A percentile compares a stretch with the other conserved stretches of the same genome.
Conservation (phyloP, 1,140 invertebrate genomes). For the Hestina assimilis region DNA sequence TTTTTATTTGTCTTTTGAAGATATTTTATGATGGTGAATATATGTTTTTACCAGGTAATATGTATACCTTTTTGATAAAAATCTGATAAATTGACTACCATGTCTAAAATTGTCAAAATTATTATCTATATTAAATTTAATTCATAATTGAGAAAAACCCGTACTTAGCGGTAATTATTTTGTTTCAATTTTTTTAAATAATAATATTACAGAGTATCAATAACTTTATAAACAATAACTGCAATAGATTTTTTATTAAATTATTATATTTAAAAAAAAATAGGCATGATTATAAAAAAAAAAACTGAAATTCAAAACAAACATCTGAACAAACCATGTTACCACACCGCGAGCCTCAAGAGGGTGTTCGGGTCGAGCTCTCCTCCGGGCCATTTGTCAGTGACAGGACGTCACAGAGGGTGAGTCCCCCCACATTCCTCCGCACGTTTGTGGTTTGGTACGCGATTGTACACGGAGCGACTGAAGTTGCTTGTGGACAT, state of each 20-base stretch:
- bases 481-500: slow-evolving; percentile 31
- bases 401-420: slow-evolving; percentile 66
- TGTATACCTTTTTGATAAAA: no score
- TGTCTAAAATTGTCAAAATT: no score
- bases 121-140: no score
- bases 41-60: no score
- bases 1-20: background rate
- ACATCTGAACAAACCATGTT: slow-evolving; percentile 25
- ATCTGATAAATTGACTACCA: no score
- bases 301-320: background rate
- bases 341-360: slow-evolving; percentile 50
- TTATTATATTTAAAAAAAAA: no score
- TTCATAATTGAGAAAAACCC: no score
- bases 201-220: no score
- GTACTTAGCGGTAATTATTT: no score
- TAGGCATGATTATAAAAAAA: background rate
- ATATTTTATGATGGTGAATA: no score
- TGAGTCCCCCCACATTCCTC: slow-evolving; percentile 43
- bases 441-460: slow-evolving; percentile 53
- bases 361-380: slow-evolving; percentile 67
- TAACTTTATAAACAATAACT: no score
- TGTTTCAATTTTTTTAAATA: background rate
- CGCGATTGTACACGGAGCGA: slow-evolving; percentile 46
- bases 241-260: no score
- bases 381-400: slow-evolving; percentile 74